Conservation (phyloP, 2,888 invertebrate genomes). For the Tipula helvola region DNA sequence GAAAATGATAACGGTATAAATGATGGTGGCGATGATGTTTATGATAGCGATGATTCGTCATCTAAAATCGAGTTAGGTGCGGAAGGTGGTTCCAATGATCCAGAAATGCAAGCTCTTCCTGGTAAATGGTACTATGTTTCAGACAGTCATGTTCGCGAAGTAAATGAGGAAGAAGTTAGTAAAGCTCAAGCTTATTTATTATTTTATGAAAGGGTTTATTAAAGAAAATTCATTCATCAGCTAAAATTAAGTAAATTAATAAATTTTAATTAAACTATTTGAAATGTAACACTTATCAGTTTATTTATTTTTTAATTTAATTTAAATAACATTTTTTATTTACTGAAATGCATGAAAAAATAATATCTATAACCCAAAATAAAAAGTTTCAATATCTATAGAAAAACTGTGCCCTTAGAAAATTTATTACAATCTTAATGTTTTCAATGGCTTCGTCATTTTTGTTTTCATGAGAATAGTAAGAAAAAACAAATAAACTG, state of each 20-base stretch:
- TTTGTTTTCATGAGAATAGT: not conserved
- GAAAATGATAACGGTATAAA: constrained; percentile 33
- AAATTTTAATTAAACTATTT: not conserved
- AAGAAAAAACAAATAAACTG: not conserved
- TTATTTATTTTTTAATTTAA: not conserved
- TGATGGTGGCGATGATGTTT: constrained; percentile 34
- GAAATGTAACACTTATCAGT: not conserved
- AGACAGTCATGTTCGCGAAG: constrained; percentile 75
- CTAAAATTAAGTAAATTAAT: not conserved
- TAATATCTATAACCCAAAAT: not conserved
- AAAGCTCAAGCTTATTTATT: constrained; percentile 85
- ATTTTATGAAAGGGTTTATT: constrained; percentile 89
- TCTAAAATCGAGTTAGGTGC: constrained; percentile 31
- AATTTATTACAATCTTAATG: not conserved
- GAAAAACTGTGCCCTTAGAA: not conserved
- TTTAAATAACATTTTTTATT: too few species aligned
- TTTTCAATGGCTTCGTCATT: not conserved
- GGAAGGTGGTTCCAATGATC: constrained; percentile 31
- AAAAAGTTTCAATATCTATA: not conserved
- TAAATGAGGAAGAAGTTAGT: constrained; percentile 66
- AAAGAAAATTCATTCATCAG: constrained; percentile 23
- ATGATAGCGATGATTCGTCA: constrained; percentile 44
- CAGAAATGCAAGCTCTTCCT: constrained; percentile 36
- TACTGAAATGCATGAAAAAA: too few species aligned
- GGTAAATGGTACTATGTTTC: constrained; percentile 92